Evolutionary conservation across 2,797 vertebrate genomes (phyloP).

Genomic region (Ptychadena robeensis): DNA sequence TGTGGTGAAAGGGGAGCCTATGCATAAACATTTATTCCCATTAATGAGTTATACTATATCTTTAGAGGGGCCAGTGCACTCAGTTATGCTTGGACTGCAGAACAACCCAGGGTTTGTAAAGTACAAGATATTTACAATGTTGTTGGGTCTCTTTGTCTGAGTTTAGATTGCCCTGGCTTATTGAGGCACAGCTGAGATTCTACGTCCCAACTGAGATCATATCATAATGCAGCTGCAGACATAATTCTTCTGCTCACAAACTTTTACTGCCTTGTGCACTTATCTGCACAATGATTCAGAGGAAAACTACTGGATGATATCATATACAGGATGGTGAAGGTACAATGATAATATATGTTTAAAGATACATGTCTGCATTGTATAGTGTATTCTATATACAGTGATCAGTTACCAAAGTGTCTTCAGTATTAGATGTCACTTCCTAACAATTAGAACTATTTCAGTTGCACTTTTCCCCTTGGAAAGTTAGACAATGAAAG

Average conservation of each 20-base stretch:
- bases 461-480: neutral
- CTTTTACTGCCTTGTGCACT: too few relatives aligned
- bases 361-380: neutral
- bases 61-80: neutral
- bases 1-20: neutral
- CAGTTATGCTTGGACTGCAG: neutral
- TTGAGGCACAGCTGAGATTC: neutral
- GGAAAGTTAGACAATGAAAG: neutral
- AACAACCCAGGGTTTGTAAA: neutral
- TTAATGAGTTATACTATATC: neutral
- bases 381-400: neutral
- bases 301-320: too few relatives aligned
- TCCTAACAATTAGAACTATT: neutral
- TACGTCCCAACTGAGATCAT: neutral
- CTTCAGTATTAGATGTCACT: neutral
- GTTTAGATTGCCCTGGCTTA: too few relatives aligned
- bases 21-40: neutral
- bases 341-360: neutral
- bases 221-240: neutral
- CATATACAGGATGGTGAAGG: too few relatives aligned
- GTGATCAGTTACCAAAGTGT: neutral
- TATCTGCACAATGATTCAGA: too few relatives aligned
- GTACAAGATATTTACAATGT: neutral
- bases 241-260: neutral
- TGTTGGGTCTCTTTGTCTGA: neutral